Conservation (phyloP, 2,113 vertebrate species). For the Perca flavescens region DNA sequence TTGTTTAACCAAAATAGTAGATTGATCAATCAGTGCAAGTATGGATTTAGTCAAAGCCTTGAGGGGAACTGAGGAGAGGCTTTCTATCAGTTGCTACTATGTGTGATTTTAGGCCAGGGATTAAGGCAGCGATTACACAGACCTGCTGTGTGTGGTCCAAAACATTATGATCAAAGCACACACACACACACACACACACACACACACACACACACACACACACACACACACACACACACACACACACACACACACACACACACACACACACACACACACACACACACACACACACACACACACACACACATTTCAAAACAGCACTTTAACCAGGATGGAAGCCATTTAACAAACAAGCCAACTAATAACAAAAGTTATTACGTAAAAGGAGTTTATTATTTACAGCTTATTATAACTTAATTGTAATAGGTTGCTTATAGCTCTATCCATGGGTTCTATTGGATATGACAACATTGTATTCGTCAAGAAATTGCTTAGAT, state of each 20-base stretch:
- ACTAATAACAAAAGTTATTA: background rate
- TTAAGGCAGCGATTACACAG: constrained; percentile 73
- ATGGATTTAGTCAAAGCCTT: constrained; percentile 70
- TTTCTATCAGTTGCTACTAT: constrained; percentile 59
- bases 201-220: background rate
- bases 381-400: background rate
- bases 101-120: constrained; percentile 66
- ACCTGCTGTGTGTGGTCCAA: constrained; percentile 50
- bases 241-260: too few relatives aligned
- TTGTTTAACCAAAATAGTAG: constrained; percentile 61
- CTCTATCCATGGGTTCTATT: background rate
- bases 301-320: background rate
- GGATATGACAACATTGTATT: background rate
- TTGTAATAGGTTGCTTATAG: background rate
- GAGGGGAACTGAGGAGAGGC: constrained; percentile 48
- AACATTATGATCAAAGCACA: constrained; percentile 58
- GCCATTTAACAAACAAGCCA: background rate
- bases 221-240: too few relatives aligned
- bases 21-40: constrained; percentile 63
- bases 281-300: too few relatives aligned
- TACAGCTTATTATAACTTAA: background rate
- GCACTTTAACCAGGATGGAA: background rate
- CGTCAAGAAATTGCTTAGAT: background rate
- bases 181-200: background rate
- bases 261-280: background rate